Evolutionary conservation across 2,888 invertebrate species (phyloP).

Genomic region (Argynnis bischoffii): DNA sequence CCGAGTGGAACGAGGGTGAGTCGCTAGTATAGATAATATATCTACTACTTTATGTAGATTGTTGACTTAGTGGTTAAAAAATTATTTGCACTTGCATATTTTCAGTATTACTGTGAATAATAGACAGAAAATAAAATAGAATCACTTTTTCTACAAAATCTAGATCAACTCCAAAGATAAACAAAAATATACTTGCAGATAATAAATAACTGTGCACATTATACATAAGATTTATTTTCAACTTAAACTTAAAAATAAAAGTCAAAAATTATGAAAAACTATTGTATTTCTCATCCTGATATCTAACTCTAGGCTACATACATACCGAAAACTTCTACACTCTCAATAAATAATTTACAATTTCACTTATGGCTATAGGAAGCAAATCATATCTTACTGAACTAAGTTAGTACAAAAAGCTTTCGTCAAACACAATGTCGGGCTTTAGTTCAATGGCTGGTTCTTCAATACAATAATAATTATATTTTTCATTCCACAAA

Average conservation of each 20-base stretch:
- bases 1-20: no score
- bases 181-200: no score
- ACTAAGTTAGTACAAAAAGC: conserved; percentile 26
- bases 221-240: background rate
- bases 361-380: conserved; percentile 41
- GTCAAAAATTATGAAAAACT: conserved; percentile 39
- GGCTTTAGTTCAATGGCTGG: conserved; percentile 1
- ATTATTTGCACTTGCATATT: no score
- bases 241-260: conserved; percentile 26
- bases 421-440: background rate
- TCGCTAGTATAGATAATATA: no score
- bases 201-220: no score
- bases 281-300: conserved; percentile 41
- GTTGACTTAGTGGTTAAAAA: no score
- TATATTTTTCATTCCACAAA: no score
- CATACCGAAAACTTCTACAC: conserved; percentile 43
- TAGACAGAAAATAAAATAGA: no score
- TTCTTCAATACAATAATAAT: background rate
- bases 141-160: no score
- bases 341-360: conserved; percentile 48
- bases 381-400: conserved; percentile 30
- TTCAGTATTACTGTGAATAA: no score
- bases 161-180: no score
- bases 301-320: conserved; percentile 35
- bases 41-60: no score